phyloP scores from a whole-genome alignment of 2,888 invertebrate genomes.

The Eurytoma adleriae region DNA sequence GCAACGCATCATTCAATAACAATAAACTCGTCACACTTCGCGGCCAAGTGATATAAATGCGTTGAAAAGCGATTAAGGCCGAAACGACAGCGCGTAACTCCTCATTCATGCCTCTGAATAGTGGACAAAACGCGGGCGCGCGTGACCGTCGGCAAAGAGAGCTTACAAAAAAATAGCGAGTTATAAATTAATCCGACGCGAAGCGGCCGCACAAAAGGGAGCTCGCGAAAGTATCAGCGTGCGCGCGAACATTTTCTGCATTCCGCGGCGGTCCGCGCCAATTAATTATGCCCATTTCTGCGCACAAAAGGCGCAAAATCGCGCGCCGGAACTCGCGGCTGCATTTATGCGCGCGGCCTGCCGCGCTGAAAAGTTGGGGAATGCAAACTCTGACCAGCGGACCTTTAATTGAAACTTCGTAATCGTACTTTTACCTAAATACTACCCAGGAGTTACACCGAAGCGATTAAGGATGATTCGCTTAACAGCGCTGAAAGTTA shows the following conservation, averaged over 20 bases:
- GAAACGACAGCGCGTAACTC: slow-evolving; percentile 7
- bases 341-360: background rate
- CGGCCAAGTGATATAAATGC: background rate
- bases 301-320: slow-evolving; percentile 5
- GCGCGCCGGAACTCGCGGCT: background rate
- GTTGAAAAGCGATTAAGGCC: slow-evolving; percentile 9
- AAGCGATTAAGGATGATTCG: background rate
- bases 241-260: background rate
- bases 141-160: no score
- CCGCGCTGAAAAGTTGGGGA: slow-evolving; percentile 19
- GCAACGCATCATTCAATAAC: background rate
- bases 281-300: slow-evolving; percentile 26
- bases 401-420: slow-evolving; percentile 46
- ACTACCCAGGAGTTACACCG: background rate
- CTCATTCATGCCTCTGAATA: slow-evolving; percentile 16
- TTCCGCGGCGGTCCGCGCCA: slow-evolving; percentile 5
- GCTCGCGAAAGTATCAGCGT: background rate
- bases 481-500: no score
- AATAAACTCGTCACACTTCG: background rate
- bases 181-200: slow-evolving; percentile 23
- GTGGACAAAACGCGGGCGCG: background rate
- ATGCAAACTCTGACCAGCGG: slow-evolving; percentile 13
- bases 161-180: background rate
- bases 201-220: background rate
- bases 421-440: slow-evolving; percentile 26